Percentiles rank a stretch among this genome's conserved stretches.
Conservation (phyloP, 2,888 invertebrate genomes). For the Catocala nupta region DNA sequence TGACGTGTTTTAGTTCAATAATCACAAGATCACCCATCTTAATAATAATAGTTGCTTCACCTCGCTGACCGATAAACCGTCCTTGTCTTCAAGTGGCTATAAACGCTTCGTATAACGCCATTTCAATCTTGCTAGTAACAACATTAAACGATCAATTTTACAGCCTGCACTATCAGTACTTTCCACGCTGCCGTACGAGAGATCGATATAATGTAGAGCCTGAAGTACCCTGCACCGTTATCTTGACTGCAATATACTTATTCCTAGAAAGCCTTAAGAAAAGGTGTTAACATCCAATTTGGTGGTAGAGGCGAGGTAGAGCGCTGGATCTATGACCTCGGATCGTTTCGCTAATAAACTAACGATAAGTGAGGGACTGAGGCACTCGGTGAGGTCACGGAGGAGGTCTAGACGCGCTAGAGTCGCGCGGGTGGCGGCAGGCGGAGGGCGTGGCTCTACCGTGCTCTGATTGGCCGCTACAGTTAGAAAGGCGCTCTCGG, state of each 20-base stretch:
- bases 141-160: too few relatives aligned
- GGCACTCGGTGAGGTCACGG: slow-evolving; percentile 22
- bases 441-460: slow-evolving; percentile 47
- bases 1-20: too few relatives aligned
- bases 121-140: too few relatives aligned
- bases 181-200: too few relatives aligned
- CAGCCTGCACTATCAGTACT: too few relatives aligned
- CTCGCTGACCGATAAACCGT: too few relatives aligned
- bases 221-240: slow-evolving; percentile 5
- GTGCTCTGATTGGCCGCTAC: slow-evolving; percentile 45
- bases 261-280: slow-evolving; percentile 15
- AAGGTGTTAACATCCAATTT: slow-evolving; percentile 40
- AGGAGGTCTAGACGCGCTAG: slow-evolving; percentile 30
- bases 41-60: too few relatives aligned
- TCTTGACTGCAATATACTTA: slow-evolving; percentile 16
- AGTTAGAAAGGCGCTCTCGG: slow-evolving; percentile 52
- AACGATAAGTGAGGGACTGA: slow-evolving; percentile 27
- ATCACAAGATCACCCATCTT: too few relatives aligned
- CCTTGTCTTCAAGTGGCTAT: too few relatives aligned
- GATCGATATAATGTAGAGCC: slow-evolving; percentile 8
- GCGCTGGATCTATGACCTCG: slow-evolving; percentile 38
- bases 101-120: too few relatives aligned
- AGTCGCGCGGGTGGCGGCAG: slow-evolving; percentile 25
- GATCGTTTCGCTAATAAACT: slow-evolving; percentile 43
- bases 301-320: slow-evolving; percentile 29